Percentiles rank a stretch among this genome's conserved stretches.
phyloP scores from a whole-genome alignment of 2,113 vertebrate species.

The Pica pica region DNA sequence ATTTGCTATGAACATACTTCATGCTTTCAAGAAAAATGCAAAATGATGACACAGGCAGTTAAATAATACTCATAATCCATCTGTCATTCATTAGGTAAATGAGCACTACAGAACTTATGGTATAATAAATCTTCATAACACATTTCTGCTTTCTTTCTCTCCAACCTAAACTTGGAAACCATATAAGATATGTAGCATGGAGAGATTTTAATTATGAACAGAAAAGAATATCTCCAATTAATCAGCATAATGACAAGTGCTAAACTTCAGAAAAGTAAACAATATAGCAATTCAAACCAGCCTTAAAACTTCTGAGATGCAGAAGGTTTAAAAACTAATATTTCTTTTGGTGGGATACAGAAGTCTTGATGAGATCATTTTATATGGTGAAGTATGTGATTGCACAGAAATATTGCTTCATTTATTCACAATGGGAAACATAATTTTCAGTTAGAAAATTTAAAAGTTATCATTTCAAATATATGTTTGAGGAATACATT shows the following conservation, averaged over 20 bases:
- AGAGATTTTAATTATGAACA: neutral
- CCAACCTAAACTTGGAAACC: neutral
- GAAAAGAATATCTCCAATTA: neutral
- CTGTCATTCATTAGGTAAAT: constrained; percentile 1
- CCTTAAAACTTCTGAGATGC: neutral
- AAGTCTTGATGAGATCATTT: neutral
- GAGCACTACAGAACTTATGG: neutral
- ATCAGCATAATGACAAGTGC: neutral
- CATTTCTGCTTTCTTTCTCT: neutral
- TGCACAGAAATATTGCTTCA: neutral
- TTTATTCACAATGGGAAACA: neutral
- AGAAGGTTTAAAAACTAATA: neutral
- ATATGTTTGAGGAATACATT: neutral
- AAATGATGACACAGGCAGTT: constrained; percentile 11
- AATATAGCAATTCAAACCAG: neutral
- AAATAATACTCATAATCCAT: neutral
- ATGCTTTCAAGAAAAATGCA: constrained; percentile 7
- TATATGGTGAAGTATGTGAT: neutral
- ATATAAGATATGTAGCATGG: neutral
- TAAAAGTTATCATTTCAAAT: neutral
- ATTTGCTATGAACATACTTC: constrained; percentile 42
- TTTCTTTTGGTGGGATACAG: neutral
- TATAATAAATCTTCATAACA: neutral
- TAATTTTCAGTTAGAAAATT: neutral
- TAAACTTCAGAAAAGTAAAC: neutral